Percentiles rank a stretch among this genome's conserved stretches.
Evolutionary conservation across 2,888 invertebrate species (phyloP).

Genomic region (Caenorhabditis sp.): DNA sequence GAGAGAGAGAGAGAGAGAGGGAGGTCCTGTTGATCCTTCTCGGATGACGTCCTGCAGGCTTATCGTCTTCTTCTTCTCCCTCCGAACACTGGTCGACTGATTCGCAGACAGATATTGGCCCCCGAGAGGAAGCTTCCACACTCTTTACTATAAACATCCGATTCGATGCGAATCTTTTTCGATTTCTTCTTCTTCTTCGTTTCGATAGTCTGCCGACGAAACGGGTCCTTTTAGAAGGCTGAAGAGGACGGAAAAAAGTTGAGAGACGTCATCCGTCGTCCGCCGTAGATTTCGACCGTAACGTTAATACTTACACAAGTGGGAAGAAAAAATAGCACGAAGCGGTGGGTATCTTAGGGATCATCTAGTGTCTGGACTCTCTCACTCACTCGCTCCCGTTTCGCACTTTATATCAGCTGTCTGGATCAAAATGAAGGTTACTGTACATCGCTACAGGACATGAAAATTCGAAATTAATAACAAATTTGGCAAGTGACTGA

Average conservation of each 20-base stretch:
- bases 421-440: constrained; percentile 24
- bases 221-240: constrained; percentile 6
- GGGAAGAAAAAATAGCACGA: not conserved
- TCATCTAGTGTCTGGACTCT: constrained; percentile 18
- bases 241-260: constrained; percentile 2
- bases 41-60: constrained; percentile 32
- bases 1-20: too few relatives aligned
- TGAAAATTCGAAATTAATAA: not conserved
- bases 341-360: constrained; percentile 28
- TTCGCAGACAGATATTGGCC: constrained; percentile 8
- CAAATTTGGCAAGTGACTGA: constrained; percentile 12
- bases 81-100: constrained; percentile 40
- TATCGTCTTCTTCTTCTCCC: constrained; percentile 10
- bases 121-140: too few relatives aligned
- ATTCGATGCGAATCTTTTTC: constrained; percentile 35
- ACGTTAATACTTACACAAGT: constrained; percentile 3
- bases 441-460: not conserved
- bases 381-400: too few relatives aligned
- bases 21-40: constrained; percentile 36
- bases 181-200: constrained; percentile 4
- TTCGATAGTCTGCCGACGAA: constrained; percentile 14
- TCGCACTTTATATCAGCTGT: constrained; percentile 32
- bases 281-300: too few relatives aligned
- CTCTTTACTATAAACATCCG: constrained; percentile 37
- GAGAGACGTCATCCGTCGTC: too few relatives aligned